Evolutionary conservation across 2,888 invertebrate species (phyloP), one percentile per base, ranked within the genome.

Genomic region (Xestia ashworthii): DNA sequence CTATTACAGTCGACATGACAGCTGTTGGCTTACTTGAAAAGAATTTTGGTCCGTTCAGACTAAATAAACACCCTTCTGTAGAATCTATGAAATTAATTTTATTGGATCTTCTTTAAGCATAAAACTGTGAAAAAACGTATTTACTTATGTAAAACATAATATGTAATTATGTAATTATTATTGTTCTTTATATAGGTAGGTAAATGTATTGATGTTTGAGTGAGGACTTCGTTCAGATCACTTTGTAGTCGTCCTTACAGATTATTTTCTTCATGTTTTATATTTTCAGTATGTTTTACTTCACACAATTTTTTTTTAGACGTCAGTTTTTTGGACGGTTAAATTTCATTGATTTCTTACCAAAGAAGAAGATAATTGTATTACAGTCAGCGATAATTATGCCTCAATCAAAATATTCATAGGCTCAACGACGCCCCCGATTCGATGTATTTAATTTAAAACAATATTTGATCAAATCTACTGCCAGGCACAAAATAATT

Each of bases 21-120:
- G 32, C 44, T 44, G 44, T 55, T 74, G 9, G 19, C 38, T 58
- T 55, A 73, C 44, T 55, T 41, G 22, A 73, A 48, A 48, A 46
- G 14, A 16, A 32, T n/a, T 5, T n/a, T n/a, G 44, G 32, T 32
- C 32, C 32, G 32, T 32, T 32, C 32, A 32, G 32, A 32, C 32
- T 32, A 32, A 32, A 32, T 32, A 32, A 32, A 32, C 32, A 32
- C 32, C 32, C 3, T 9, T 1, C 32, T 32, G 32, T 32, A 60
- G 6, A 12, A 19, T 32, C 4, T 53, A 16, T 44, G 11, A 41
- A 53, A 38, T n/a, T 5, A 12, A 68, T 68, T 38, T 46, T 16
- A 38, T 41, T 3, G n/a, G 38, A 38, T 25, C 14, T 50, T 14
- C 14, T n/a, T 55, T 22, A 22, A 9, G 53, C 22, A 22, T 50